Conservation (phyloP, 2,113 vertebrate genomes). For the Forbesichthys papilliferus region DNA sequence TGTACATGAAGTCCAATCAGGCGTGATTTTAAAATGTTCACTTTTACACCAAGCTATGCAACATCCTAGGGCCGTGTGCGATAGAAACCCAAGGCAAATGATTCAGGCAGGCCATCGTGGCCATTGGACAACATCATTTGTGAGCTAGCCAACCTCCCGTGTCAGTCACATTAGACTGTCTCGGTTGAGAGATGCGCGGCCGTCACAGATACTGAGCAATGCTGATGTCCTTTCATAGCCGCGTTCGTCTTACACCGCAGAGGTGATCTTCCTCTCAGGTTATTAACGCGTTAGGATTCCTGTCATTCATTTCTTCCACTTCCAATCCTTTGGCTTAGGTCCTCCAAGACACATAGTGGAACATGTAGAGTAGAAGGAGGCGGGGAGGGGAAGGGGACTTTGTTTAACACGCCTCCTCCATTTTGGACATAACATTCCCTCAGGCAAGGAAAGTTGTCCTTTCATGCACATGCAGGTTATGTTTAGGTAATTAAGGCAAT, state of each 20-base stretch:
- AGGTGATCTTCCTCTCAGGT: slow-evolving; percentile 73
- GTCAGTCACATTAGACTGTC: slow-evolving; percentile 71
- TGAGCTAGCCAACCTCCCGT: slow-evolving; percentile 72
- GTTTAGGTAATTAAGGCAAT: slow-evolving; percentile 34
- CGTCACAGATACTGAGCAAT: slow-evolving; percentile 72
- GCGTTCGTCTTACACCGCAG: slow-evolving; percentile 70
- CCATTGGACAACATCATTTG: slow-evolving; percentile 76
- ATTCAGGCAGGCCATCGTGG: slow-evolving; percentile 66
- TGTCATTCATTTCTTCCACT: slow-evolving; percentile 65
- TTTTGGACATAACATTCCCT: slow-evolving; percentile 12
- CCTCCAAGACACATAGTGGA: slow-evolving; percentile 14
- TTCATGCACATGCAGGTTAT: slow-evolving; percentile 24
- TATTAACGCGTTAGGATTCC: slow-evolving; percentile 65
- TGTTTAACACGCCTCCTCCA: slow-evolving; percentile 16
- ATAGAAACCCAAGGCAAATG: slow-evolving; percentile 71
- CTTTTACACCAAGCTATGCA: slow-evolving; percentile 47
- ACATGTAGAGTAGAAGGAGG: slow-evolving; percentile 12
- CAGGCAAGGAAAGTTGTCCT: slow-evolving; percentile 21
- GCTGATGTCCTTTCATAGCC: slow-evolving; percentile 68
- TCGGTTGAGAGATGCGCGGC: slow-evolving; percentile 64
- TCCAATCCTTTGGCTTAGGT: slow-evolving; percentile 37
- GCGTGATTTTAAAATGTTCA: slow-evolving; percentile 75
- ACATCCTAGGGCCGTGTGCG: slow-evolving; percentile 35
- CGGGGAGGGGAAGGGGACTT: too few relatives aligned
- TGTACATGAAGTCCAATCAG: slow-evolving; percentile 63